A percentile compares a stretch with the other conserved stretches of the same genome.
Evolutionary conservation across 2,888 invertebrate species (phyloP).

Genomic region (Erebia ligea): DNA sequence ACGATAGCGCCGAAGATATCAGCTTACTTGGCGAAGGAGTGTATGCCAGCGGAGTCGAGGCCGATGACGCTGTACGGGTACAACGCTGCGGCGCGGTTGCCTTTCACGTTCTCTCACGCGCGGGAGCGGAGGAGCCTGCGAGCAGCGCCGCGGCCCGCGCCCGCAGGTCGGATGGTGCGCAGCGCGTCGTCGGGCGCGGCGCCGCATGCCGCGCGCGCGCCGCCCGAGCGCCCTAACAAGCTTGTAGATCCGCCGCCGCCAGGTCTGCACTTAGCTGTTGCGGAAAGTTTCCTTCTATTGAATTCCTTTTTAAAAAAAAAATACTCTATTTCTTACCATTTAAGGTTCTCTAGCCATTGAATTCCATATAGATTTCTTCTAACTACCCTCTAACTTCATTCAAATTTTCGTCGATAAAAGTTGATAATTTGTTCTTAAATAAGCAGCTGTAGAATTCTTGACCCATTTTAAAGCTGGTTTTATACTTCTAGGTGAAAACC

Average conservation of each 20-base stretch:
- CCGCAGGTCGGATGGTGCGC: slow-evolving; percentile 77
- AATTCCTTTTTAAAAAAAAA: too few relatives aligned
- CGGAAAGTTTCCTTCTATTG: slow-evolving; percentile 42
- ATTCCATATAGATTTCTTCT: not conserved
- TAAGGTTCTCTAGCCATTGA: not conserved
- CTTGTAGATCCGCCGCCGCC: slow-evolving; percentile 32
- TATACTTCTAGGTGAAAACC: too few relatives aligned
- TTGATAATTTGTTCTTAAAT: not conserved
- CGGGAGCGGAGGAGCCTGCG: slow-evolving; percentile 55
- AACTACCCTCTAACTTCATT: not conserved
- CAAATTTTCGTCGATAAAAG: not conserved
- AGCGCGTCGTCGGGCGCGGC: slow-evolving; percentile 79
- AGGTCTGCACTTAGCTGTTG: slow-evolving; percentile 61
- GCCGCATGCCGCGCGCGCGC: slow-evolving; percentile 52
- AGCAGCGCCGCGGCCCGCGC: slow-evolving; percentile 54
- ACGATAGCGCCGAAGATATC: slow-evolving; percentile 77
- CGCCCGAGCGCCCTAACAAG: slow-evolving; percentile 66
- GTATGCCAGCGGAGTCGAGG: slow-evolving; percentile 68
- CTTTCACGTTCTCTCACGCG: slow-evolving; percentile 77
- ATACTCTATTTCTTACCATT: too few relatives aligned
- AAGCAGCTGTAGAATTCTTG: too few relatives aligned
- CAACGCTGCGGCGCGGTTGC: slow-evolving; percentile 78
- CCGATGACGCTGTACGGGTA: slow-evolving; percentile 80
- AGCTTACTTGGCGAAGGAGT: slow-evolving; percentile 65
- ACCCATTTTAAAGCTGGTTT: too few relatives aligned